A percentile compares a stretch with the other conserved stretches of the same genome.
These are phyloP conservation scores for Andrena praecox DNA, from an alignment of 2,888 invertebrate genomes.

Conservation along the genomic window DNA sequence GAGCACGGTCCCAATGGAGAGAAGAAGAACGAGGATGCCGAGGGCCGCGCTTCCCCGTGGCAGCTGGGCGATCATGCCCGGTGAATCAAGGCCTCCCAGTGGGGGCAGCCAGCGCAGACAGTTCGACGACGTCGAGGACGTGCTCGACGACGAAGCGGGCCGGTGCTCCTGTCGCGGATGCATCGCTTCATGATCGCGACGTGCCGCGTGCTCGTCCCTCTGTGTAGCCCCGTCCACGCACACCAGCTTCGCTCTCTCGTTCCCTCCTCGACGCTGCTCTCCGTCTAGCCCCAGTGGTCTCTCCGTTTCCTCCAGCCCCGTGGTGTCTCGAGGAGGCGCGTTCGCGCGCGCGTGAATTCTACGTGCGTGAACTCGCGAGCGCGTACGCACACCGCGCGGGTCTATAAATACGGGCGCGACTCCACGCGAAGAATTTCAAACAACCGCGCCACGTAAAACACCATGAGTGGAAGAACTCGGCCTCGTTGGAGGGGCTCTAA, in stretches of 20 bases:
- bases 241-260: slow-evolving; percentile 30
- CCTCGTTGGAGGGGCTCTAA: slow-evolving; percentile 24
- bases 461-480: slow-evolving; percentile 53
- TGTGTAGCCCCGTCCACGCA: slow-evolving; percentile 41
- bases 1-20: slow-evolving; percentile 37
- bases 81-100: slow-evolving; percentile 55
- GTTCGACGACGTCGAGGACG: slow-evolving; percentile 70
- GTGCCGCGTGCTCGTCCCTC: slow-evolving; percentile 56
- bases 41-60: slow-evolving; percentile 40
- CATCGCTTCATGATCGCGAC: slow-evolving; percentile 79
- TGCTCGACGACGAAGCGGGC: slow-evolving; percentile 71
- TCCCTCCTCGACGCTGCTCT: not conserved
- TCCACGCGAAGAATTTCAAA: slow-evolving; percentile 78
- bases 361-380: slow-evolving; percentile 64
- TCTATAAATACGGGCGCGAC: slow-evolving; percentile 79
- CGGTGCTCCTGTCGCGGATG: slow-evolving; percentile 73
- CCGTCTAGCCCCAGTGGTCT: not conserved
- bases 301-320: not conserved
- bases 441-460: slow-evolving; percentile 71
- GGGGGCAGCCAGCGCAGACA: slow-evolving; percentile 64
- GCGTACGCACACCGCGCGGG: slow-evolving; percentile 61
- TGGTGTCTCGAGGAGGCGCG: not conserved
- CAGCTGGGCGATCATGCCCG: slow-evolving; percentile 62
- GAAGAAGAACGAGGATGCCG: slow-evolving; percentile 50
- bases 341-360: slow-evolving; percentile 31